Evolutionary conservation across 2,888 invertebrate genomes (phyloP), one percentile per base, ranked within the genome.

Genomic region (Harpalus rubripes): DNA sequence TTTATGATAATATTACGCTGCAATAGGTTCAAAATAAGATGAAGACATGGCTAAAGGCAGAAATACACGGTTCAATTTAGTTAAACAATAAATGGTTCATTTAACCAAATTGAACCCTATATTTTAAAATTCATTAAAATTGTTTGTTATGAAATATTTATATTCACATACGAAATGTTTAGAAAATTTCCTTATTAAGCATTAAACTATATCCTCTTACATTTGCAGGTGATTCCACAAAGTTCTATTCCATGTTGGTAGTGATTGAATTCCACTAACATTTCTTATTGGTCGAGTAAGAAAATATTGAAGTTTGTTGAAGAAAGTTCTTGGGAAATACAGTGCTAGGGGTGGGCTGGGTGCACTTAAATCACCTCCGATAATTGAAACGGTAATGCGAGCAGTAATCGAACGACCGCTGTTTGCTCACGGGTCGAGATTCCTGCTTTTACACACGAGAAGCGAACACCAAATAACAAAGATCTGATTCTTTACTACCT

Each of bases 341-440:
- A 52, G 44, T 52, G 12, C 10, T 8, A 12, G 44, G 44, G 44
- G 2, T 52, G 44, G 44, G 8, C 10, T 52, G 5, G 44, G 26
- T 26, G 78, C 78, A 78, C 78, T 78, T 78, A 78, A 78, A 78
- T 78, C 78, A 78, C 56, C 32, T 78, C 32, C 26, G 78, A 78
- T 78, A 78, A 78, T 78, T 78, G 78, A 78, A 78, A 78, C 78
- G 58, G 78, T 78, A 78, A 78, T 74, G 18, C 74, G 7, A 74
- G 18, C 78, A 58, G 78, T 58, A 78, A 78, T 78, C 78, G 78
- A 78, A 78, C 56, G 58, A 16, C 32, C 78, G 56, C 78, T 58
- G 78, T 78, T 78, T 78, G 78, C 78, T 58, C 72, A 52, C 44
- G 10, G 44, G 44, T 52, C 44, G 44, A 52, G 44, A 52, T 52